A percentile compares a stretch with the other conserved stretches of the same genome.
Conservation (phyloP, 2,888 invertebrate species). For the Papilio demoleus region DNA sequence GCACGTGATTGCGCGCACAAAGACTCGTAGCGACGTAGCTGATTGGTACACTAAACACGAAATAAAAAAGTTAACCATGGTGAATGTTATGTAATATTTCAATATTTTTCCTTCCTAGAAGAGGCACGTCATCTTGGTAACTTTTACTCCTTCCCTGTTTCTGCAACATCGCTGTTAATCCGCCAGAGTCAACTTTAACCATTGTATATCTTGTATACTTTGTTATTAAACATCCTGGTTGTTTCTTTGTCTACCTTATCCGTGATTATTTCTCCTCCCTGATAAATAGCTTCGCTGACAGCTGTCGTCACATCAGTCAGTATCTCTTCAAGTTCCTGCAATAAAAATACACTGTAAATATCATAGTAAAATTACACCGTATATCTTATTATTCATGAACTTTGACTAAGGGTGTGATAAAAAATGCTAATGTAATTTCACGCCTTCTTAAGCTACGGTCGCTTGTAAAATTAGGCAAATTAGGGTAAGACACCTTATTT, state of each 20-base stretch:
- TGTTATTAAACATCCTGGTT: neutral
- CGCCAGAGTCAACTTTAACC: too few species aligned
- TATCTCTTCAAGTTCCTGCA: conserved; percentile 96
- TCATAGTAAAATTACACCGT: conserved; percentile 1
- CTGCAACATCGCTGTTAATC: too few species aligned
- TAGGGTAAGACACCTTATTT: conserved; percentile 28
- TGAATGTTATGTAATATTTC: too few species aligned
- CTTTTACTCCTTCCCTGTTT: too few species aligned
- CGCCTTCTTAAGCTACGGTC: conserved; percentile 24
- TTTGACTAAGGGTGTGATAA: conserved; percentile 27
- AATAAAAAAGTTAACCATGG: conserved; percentile 1
- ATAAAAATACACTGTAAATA: conserved; percentile 50
- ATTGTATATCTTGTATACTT: too few species aligned
- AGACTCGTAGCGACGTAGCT: conserved; percentile 92
- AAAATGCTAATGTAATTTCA: conserved; percentile 38
- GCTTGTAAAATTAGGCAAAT: conserved; percentile 35
- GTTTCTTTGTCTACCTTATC: conserved; percentile 93
- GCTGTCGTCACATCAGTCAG: conserved; percentile 94
- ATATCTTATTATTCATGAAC: conserved; percentile 9
- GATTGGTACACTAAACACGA: conserved; percentile 88
- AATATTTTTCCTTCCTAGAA: too few species aligned
- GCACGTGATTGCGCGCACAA: conserved; percentile 90
- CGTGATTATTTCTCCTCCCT: conserved; percentile 93
- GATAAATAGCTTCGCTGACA: conserved; percentile 93
- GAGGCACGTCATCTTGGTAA: too few species aligned